These are phyloP conservation scores for Agriopis aurantiaria DNA, from an alignment of 2,888 invertebrate genomes.

Conservation along the genomic window DNA sequence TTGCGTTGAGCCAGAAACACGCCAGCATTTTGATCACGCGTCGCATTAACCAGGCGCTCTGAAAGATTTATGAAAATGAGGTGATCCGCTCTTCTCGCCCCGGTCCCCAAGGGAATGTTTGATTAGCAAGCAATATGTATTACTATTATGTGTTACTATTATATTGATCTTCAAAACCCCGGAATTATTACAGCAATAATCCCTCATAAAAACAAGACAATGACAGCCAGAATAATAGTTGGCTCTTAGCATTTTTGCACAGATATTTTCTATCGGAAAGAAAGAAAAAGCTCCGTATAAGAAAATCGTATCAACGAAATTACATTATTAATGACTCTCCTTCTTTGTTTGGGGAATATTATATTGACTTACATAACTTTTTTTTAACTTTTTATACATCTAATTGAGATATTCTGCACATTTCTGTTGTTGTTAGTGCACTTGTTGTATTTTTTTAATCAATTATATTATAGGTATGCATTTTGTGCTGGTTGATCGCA, in stretches of 20 bases:
- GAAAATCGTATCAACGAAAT: slow-evolving; percentile 39
- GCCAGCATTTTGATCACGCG: too few species aligned
- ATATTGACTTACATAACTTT: slow-evolving; percentile 14
- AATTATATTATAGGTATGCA: too few species aligned
- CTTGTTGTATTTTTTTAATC: too few species aligned
- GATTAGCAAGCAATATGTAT: slow-evolving; percentile 5
- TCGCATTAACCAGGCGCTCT: too few species aligned
- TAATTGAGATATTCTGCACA: neutral
- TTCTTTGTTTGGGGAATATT: slow-evolving; percentile 27
- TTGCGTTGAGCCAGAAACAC: too few species aligned
- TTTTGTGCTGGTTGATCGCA: too few species aligned
- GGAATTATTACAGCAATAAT: slow-evolving; percentile 29
- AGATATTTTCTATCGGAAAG: slow-evolving; percentile 40
- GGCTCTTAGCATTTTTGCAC: slow-evolving; percentile 32
- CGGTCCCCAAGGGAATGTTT: neutral
- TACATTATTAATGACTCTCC: slow-evolving; percentile 42
- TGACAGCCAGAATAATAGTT: slow-evolving; percentile 28
- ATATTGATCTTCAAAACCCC: neutral
- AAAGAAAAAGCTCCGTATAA: slow-evolving; percentile 27
- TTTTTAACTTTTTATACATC: slow-evolving; percentile 9
- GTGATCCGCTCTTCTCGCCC: too few species aligned
- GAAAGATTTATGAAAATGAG: too few species aligned
- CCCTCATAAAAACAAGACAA: slow-evolving; percentile 25
- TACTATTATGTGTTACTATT: neutral
- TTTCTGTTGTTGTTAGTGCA: neutral